Conservation (phyloP, 2,888 invertebrate species). For the Gymnocheta viridis region DNA sequence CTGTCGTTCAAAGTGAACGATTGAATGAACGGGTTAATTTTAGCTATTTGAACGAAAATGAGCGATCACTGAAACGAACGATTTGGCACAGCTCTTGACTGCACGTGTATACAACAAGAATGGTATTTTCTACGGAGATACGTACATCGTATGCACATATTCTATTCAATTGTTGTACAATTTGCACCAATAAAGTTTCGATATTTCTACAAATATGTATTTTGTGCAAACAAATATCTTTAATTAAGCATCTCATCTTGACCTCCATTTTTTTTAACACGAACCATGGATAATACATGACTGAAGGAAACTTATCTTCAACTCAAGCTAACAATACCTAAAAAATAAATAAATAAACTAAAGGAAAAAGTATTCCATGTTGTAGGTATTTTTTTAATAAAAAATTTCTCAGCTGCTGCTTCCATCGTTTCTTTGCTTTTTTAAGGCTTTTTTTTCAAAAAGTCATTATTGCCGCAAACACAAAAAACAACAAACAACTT, state of each 20-base stretch:
- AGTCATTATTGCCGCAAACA: slow-evolving; percentile 50
- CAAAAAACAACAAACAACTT: slow-evolving; percentile 2
- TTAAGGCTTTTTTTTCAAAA: slow-evolving; percentile 35
- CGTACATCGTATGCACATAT: no score
- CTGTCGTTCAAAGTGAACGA: no score
- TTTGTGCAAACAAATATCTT: background rate
- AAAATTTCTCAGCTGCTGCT: slow-evolving; percentile 57
- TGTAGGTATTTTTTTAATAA: background rate
- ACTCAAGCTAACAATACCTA: background rate
- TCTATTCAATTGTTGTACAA: no score
- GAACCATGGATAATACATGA: no score
- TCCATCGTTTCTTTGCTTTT: slow-evolving; percentile 21
- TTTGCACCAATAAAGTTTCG: no score
- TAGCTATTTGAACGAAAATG: no score
- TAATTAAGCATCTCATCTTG: background rate
- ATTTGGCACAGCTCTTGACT: no score
- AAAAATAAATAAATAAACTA: background rate
- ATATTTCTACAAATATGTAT: no score
- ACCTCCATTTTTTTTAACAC: background rate
- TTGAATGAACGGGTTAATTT: no score
- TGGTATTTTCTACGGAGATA: no score
- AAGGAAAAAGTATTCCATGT: background rate
- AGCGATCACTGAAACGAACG: no score
- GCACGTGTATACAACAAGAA: no score
- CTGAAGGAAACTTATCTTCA: background rate